Base-by-base conservation (phyloP, 2,888 invertebrate genomes). In the Lomographa bimaculata region DNA sequence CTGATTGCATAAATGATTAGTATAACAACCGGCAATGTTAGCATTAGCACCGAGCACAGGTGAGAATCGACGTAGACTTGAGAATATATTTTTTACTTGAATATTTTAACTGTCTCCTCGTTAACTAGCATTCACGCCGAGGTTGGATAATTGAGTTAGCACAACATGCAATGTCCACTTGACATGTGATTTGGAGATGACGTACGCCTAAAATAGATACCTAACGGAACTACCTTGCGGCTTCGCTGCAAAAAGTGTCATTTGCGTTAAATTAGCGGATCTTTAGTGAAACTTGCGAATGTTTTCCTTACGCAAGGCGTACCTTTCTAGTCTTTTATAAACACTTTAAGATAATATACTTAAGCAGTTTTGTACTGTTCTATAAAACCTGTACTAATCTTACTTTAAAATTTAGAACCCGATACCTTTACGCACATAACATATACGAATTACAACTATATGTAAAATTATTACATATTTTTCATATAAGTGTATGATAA, bases 181-280 rank as follows among this genome's bases (percentile, higher is more conserved):
- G 41, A 41, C 41, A 35, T 41, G 41, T 41, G 41, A 41, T 35
- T 41, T 41, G 35, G 7, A 20, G 35, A 41, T 41, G 41, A 41
- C 41, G 41, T 41, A 35, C 12, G 16, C 16, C 35, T 25, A 30
- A 41, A 34, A 41, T 35, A 35, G 41, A 41, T 24, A 35, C 35
- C 26, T 41, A 41, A 41, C 41, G 41, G 41, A 41, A 41, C 41
- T 40, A n/a, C 18, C 34, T 17, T 35, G 41, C 16, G 41, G 41
- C 35, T 41, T 34, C 34, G 21, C 28, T 35, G 41, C 41, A 41
- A 41, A 41, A 41, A 41, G 35, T 41, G 41, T 35, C 41, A 35
- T 35, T 29, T 35, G 41, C 35, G 18, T 6, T 20, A 21, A 41
- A 30, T 25, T 41, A 41, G 41, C 41, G 41, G 41, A 29, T 41